Evolutionary conservation across 2,797 vertebrate genomes (phyloP).

Genomic region (Myioborus melanocephalus): DNA sequence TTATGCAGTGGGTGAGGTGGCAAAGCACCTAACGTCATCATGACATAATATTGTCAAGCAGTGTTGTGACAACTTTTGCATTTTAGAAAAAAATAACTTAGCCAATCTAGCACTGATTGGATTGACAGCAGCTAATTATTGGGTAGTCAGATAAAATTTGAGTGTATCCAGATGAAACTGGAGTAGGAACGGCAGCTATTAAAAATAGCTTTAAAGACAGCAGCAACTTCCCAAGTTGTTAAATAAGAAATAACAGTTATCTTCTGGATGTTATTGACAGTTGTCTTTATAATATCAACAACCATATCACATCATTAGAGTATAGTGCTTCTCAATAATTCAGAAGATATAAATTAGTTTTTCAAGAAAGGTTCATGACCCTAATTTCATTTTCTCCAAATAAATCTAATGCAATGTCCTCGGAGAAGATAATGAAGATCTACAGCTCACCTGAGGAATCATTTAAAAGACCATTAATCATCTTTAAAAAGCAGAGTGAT

Average conservation of each 20-base stretch:
- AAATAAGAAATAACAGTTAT: constrained; percentile 43
- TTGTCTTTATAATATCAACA: constrained; percentile 39
- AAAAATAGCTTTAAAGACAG: constrained; percentile 51
- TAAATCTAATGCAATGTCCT: constrained; percentile 48
- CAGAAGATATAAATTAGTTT: constrained; percentile 41
- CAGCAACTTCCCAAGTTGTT: constrained; percentile 28
- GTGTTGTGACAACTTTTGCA: constrained; percentile 31
- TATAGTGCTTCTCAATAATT: constrained; percentile 27
- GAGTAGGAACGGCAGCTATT: constrained; percentile 7
- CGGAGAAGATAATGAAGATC: constrained; percentile 49
- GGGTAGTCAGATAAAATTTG: constrained; percentile 51
- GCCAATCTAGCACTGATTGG: constrained; percentile 32
- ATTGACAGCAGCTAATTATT: constrained; percentile 59
- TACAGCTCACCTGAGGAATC: constrained; percentile 54
- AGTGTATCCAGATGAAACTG: constrained; percentile 37
- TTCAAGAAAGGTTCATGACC: constrained; percentile 51
- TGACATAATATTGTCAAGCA: constrained; percentile 57
- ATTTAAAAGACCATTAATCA: constrained; percentile 74
- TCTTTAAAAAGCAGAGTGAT: constrained; percentile 66
- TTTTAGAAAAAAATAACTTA: constrained; percentile 45
- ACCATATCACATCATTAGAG: constrained; percentile 19
- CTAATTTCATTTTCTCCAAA: constrained; percentile 62
- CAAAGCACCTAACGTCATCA: constrained; percentile 52
- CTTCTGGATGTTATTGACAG: constrained; percentile 30
- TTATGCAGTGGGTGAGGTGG: constrained; percentile 49